Conservation (phyloP, 2,888 invertebrate genomes). For the Cephus pygmeus region DNA sequence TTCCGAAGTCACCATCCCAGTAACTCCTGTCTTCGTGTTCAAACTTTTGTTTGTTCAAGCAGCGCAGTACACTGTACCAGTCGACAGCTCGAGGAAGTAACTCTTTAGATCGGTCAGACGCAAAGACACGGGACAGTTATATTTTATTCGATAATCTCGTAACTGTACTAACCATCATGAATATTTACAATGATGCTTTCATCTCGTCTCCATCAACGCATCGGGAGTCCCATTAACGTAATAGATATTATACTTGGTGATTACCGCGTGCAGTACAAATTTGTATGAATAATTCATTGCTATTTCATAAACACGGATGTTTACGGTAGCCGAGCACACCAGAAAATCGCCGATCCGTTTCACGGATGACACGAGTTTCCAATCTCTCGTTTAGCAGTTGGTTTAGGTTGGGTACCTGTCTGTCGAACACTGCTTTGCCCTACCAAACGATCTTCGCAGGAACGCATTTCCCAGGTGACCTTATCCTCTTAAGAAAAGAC, state of each 20-base stretch:
- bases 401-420: not conserved
- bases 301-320: not conserved
- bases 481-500: not conserved
- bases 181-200: not conserved
- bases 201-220: not conserved
- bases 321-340: not conserved
- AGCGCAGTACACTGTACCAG: not conserved
- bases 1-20: not conserved
- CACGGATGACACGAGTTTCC: not conserved
- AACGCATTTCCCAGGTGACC: not conserved
- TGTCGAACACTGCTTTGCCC: not conserved
- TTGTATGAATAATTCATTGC: constrained; percentile 10
- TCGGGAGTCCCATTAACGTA: not conserved
- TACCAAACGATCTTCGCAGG: not conserved
- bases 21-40: not conserved
- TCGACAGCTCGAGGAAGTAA: not conserved
- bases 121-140: not conserved
- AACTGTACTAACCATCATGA: not conserved
- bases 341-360: not conserved
- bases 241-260: constrained; percentile 14
- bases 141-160: not conserved
- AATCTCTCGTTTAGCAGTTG: not conserved
- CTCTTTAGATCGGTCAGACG: not conserved
- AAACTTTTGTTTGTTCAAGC: not conserved
- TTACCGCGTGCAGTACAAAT: not conserved